Base-by-base conservation (phyloP, 2,888 invertebrate genomes). In the Stramonita haemastoma region DNA sequence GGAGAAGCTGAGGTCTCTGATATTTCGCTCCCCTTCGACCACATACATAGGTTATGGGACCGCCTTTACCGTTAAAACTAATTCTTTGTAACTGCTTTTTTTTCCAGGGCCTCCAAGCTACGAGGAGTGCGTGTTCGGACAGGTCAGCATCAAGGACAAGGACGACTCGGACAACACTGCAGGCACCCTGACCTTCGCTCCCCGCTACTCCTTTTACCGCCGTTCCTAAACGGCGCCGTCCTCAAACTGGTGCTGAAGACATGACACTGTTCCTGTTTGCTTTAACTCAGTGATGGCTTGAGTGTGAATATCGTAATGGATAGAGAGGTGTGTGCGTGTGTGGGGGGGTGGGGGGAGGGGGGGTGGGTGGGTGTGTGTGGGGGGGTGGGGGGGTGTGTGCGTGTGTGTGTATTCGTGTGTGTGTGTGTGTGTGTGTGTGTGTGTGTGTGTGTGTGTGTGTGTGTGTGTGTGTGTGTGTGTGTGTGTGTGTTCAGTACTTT, bases 51-150 rank as follows among this genome's bases (percentile, higher is more conserved):
- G n/a, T n/a, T n/a, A n/a, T n/a, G n/a, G n/a, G n/a, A n/a, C n/a
- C n/a, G n/a, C n/a, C n/a, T n/a, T n/a, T n/a, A n/a, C n/a, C n/a
- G n/a, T n/a, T n/a, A n/a, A n/a, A n/a, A n/a, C n/a, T n/a, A n/a
- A n/a, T n/a, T n/a, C n/a, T n/a, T n/a, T n/a, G n/a, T n/a, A n/a
- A 70, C 1, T 77, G 0, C 29, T 86, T 34, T 60, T 66, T 32
- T 22, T 86, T n/a, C 1, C 89, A 90, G 91, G 90, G 0, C 90
- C 91, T 34, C 92, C 92, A 0, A 90, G 90, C 46, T 92, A 92
- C 87, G 91, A 92, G 87, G 92, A 92, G 83, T 90, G 91, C 87
- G 87, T 90, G 90, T 92, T 92, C 83, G 92, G 91, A 5, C 56
- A 90, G 26, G 92, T 92, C 73, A 91, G 85, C 87, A 91, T 91